A percentile compares a stretch with the other conserved stretches of the same genome.
These are phyloP conservation scores for Rafetus swinhoei DNA, from an alignment of 2,113 vertebrate genomes.

Conservation along the genomic window DNA sequence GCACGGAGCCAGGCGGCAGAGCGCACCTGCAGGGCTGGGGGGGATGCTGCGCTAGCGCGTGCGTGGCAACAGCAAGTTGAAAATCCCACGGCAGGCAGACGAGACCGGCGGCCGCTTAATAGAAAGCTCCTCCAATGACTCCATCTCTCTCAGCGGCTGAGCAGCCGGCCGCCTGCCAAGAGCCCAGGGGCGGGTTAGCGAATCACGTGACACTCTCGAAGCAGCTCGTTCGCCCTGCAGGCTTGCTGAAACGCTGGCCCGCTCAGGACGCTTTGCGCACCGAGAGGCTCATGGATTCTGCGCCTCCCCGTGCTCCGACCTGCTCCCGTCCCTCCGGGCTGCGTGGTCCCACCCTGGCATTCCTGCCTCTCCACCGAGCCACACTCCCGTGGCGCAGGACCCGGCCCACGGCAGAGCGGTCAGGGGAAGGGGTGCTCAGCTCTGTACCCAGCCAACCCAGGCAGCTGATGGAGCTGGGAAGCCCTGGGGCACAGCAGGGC, in stretches of 20 bases:
- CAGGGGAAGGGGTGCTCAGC: not conserved
- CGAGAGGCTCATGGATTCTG: not conserved
- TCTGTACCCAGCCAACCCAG: not conserved
- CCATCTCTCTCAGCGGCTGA: not conserved
- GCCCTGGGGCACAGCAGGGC: not conserved
- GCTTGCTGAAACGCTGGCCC: not conserved
- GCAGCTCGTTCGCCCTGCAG: not conserved
- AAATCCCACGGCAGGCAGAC: too few species aligned
- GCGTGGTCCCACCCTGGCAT: not conserved
- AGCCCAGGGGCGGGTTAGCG: not conserved
- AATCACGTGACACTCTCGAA: not conserved
- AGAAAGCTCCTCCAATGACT: not conserved
- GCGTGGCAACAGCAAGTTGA: too few species aligned
- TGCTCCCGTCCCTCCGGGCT: not conserved
- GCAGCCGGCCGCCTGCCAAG: not conserved
- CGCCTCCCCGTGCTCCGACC: not conserved
- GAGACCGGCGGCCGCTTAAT: too few species aligned
- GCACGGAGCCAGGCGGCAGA: too few species aligned
- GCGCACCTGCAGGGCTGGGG: too few species aligned
- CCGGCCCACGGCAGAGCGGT: not conserved
- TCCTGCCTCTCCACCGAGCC: not conserved
- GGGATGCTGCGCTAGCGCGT: too few species aligned
- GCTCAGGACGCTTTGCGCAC: not conserved
- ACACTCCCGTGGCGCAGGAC: not conserved
- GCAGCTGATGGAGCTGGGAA: not conserved